Evolutionary conservation across 2,797 vertebrate species (phyloP).

Genomic region (Arnoldichthys spilopterus): DNA sequence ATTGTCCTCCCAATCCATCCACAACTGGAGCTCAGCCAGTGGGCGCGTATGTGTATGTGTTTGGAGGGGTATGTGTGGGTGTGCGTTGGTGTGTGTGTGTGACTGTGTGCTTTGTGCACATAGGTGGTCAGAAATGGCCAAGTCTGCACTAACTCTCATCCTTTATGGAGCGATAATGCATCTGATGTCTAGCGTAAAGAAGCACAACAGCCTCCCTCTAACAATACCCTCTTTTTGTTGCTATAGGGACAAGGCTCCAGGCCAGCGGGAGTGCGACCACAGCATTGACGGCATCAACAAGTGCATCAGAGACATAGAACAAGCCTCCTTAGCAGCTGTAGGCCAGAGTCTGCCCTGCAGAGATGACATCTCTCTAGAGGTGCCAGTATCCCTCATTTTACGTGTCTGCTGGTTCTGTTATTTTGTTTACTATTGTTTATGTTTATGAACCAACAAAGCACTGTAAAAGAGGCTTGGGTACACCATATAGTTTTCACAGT

Average conservation of each 20-base stretch:
- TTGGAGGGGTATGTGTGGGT: background rate
- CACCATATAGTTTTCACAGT: background rate
- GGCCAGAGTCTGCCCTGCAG: slow-evolving; percentile 92
- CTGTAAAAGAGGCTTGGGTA: background rate
- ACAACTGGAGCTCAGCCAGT: slow-evolving; percentile 36
- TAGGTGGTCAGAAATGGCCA: slow-evolving; percentile 6
- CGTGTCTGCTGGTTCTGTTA: background rate
- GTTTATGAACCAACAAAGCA: background rate
- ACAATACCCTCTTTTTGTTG: slow-evolving; percentile 33
- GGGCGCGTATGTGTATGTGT: slow-evolving; percentile 21
- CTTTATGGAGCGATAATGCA: slow-evolving; percentile 28
- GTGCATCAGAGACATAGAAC: slow-evolving; percentile 96
- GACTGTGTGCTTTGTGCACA: slow-evolving; percentile 7
- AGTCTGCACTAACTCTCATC: slow-evolving; percentile 12
- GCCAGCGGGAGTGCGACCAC: slow-evolving; percentile 94
- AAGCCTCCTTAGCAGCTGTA: slow-evolving; percentile 91
- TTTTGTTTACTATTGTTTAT: background rate
- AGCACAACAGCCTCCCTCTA: slow-evolving; percentile 26
- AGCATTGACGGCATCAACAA: slow-evolving; percentile 97
- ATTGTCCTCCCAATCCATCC: slow-evolving; percentile 43
- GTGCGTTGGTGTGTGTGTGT: slow-evolving; percentile 6
- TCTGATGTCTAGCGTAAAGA: slow-evolving; percentile 26
- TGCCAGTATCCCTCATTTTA: slow-evolving; percentile 64
- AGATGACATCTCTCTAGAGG: slow-evolving; percentile 98
- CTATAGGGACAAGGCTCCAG: slow-evolving; percentile 94